These are phyloP conservation scores for Stegana nigrithorax DNA, from an alignment of 2,888 invertebrate genomes.

Conservation along the genomic window DNA sequence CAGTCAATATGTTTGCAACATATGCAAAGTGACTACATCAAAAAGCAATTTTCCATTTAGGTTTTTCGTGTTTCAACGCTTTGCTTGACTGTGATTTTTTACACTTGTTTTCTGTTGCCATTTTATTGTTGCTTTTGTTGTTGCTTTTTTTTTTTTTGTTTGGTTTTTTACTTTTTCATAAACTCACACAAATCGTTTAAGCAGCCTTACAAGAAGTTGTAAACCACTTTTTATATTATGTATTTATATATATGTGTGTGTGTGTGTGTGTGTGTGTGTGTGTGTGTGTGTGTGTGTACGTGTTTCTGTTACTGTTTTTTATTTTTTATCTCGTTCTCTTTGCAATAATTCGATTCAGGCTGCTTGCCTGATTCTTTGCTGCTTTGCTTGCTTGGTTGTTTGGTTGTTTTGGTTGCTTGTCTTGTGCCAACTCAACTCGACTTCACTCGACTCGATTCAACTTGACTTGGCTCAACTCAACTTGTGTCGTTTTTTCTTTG, in stretches of 20 bases:
- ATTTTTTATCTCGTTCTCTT: too few relatives aligned
- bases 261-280: neutral
- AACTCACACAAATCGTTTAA: constrained; percentile 58
- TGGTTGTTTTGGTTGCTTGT: neutral
- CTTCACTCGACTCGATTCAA: constrained; percentile 18
- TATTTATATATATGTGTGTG: neutral
- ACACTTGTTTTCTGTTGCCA: constrained; percentile 31
- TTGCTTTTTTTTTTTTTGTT: constrained; percentile 36
- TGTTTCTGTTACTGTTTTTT: too few relatives aligned
- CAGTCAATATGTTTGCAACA: too few relatives aligned
- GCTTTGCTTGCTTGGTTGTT: too few relatives aligned
- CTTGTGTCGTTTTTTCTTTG: constrained; percentile 30
- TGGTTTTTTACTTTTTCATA: constrained; percentile 40
- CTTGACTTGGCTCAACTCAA: constrained; percentile 23
- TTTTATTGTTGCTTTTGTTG: constrained; percentile 28
- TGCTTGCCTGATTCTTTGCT: too few relatives aligned
- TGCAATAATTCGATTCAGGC: too few relatives aligned
- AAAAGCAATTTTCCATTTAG: constrained; percentile 58
- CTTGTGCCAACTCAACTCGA: neutral
- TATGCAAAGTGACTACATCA: constrained; percentile 44
- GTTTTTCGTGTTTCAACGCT: neutral
- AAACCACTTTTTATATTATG: constrained; percentile 47
- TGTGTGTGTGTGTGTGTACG: too few relatives aligned
- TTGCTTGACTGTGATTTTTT: constrained; percentile 26
- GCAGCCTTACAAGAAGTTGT: constrained; percentile 56